phyloP scores from a whole-genome alignment of 2,113 vertebrate species.

The Mustela nigripes region DNA sequence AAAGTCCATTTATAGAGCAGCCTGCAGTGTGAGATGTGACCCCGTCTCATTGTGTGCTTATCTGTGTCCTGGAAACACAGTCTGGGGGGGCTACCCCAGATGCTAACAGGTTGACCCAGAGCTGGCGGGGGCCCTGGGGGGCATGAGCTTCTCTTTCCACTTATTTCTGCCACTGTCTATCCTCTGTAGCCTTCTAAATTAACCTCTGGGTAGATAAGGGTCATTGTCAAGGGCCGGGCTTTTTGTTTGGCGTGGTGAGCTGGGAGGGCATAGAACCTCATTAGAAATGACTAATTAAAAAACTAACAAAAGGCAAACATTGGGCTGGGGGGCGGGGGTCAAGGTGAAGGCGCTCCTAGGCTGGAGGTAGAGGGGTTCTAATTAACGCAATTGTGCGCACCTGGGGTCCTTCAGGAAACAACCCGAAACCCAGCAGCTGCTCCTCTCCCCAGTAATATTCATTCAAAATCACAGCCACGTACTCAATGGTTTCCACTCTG shows the following conservation, averaged over 20 bases:
- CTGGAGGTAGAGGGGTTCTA: background rate
- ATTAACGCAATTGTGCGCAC: background rate
- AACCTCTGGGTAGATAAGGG: background rate
- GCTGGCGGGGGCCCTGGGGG: fast-evolving
- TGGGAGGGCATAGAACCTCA: background rate
- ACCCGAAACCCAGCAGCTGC: background rate
- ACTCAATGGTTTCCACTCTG: background rate
- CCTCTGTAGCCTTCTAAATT: background rate
- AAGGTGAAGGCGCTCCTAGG: background rate
- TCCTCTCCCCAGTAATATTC: background rate
- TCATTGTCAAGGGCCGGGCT: background rate
- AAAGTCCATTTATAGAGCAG: constrained; percentile 59
- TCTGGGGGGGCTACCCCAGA: background rate
- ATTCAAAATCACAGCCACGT: background rate
- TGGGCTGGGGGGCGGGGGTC: background rate
- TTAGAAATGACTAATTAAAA: constrained; percentile 25
- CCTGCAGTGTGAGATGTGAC: constrained; percentile 11
- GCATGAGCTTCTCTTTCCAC: background rate
- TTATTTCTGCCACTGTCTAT: background rate
- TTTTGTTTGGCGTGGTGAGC: background rate
- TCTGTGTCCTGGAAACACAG: background rate
- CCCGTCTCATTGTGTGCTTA: background rate
- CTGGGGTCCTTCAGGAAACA: background rate
- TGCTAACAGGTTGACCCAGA: background rate
- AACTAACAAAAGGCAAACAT: background rate